Conservation (phyloP, 2,113 vertebrate genomes). For the Heliornis fulica region DNA sequence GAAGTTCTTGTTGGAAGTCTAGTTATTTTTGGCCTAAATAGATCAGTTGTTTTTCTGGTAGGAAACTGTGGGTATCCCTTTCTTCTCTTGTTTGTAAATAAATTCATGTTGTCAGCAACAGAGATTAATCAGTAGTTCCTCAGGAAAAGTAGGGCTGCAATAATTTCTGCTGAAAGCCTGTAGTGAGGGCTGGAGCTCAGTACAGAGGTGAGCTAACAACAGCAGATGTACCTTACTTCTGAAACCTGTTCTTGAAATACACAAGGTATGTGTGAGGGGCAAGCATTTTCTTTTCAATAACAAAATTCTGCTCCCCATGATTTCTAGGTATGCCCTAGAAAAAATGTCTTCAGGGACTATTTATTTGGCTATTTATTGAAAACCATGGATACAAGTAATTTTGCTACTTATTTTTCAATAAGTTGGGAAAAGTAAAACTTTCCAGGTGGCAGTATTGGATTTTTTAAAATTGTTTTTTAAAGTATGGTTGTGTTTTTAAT, state of each 20-base stretch:
- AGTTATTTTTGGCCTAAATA: background rate
- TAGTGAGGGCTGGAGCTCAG: background rate
- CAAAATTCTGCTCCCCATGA: background rate
- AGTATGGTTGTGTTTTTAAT: background rate
- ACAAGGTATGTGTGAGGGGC: rapidly evolving
- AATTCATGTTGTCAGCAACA: background rate
- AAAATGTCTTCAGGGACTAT: background rate
- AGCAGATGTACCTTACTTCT: background rate
- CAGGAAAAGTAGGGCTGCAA: background rate
- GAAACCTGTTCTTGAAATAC: background rate
- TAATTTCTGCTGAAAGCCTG: background rate
- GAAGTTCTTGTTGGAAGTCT: background rate
- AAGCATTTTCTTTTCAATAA: background rate
- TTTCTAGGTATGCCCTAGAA: background rate
- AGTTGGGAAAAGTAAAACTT: background rate
- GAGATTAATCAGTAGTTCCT: background rate
- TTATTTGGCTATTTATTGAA: background rate
- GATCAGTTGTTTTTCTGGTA: background rate
- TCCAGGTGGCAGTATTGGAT: background rate
- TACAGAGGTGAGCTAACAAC: background rate
- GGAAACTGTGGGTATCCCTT: background rate
- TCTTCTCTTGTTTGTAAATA: background rate
- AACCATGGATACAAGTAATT: background rate
- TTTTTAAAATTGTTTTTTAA: background rate
- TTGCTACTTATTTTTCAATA: background rate